Evolutionary conservation across 2,888 invertebrate species (phyloP).

Genomic region (Adelognathus sp.): DNA sequence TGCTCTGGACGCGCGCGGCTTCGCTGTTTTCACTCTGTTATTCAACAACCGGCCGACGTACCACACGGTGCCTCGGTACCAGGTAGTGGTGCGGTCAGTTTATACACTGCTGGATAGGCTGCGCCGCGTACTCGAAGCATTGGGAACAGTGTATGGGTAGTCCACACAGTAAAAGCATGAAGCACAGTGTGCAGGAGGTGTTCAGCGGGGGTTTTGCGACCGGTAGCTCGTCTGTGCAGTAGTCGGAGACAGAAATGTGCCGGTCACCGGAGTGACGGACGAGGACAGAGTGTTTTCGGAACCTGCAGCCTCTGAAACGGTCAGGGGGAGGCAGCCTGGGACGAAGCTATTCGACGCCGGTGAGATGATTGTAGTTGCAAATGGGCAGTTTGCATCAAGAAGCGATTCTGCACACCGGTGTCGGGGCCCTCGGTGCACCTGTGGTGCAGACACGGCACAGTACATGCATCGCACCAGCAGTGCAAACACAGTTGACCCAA

Average conservation of each 20-base stretch:
- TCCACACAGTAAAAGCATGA: conserved; percentile 20
- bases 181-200: background rate
- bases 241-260: background rate
- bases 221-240: background rate
- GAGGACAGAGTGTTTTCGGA: background rate
- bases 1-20: conserved; percentile 64
- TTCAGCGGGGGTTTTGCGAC: background rate
- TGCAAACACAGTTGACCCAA: conserved; percentile 80
- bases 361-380: conserved; percentile 80
- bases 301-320: conserved; percentile 38
- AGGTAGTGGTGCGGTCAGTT: conserved; percentile 73
- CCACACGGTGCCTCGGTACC: conserved; percentile 60
- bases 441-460: conserved; percentile 61
- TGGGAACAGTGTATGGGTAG: conserved; percentile 50
- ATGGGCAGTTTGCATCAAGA: conserved; percentile 81
- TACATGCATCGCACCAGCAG: conserved; percentile 74
- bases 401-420: conserved; percentile 60
- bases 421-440: conserved; percentile 27
- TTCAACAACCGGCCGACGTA: conserved; percentile 74
- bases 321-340: conserved; percentile 32
- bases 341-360: conserved; percentile 71
- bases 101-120: conserved; percentile 71
- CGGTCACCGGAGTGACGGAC: background rate
- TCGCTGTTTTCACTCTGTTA: conserved; percentile 78
- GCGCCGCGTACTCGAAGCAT: conserved; percentile 39